A percentile compares a stretch with the other conserved stretches of the same genome.
phyloP scores from a whole-genome alignment of 2,797 vertebrate species.

The Xenentodon cancila region DNA sequence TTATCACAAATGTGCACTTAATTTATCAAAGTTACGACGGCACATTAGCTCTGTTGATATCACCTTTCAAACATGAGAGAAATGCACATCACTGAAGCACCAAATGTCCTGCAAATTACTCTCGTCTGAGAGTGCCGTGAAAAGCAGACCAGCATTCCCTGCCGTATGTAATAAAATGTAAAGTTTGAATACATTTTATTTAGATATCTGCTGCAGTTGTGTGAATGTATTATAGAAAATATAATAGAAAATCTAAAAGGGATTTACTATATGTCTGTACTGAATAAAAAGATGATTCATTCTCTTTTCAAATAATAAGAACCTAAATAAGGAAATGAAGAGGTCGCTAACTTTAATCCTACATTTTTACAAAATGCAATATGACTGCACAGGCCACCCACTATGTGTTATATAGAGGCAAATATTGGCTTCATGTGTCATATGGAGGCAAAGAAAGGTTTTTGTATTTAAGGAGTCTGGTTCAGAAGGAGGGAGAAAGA shows the following conservation, averaged over 20 bases:
- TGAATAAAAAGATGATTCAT: background rate
- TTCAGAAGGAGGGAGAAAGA: no score
- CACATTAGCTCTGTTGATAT: conserved; percentile 2
- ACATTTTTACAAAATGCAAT: background rate
- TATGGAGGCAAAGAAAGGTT: no score
- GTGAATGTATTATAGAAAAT: background rate
- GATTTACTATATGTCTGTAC: background rate
- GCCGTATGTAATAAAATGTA: background rate
- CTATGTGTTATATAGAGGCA: no score
- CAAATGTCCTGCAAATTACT: conserved; percentile 1
- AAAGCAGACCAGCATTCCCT: background rate
- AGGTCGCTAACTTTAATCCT: background rate
- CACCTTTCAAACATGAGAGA: conserved; percentile 3
- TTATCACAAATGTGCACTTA: conserved; percentile 8
- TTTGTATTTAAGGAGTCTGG: no score
- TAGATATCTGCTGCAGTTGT: conserved; percentile 4
- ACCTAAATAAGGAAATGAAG: background rate
- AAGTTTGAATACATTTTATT: conserved; percentile 6
- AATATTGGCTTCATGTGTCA: no score
- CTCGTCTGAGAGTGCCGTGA: conserved; percentile 7
- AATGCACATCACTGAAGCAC: conserved; percentile 4
- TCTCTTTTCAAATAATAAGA: background rate
- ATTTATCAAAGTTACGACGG: background rate
- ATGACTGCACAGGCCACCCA: background rate
- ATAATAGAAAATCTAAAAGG: background rate